Evolutionary conservation across 1,140 invertebrate genomes (phyloP).

Genomic region (Drosophila pachea): DNA sequence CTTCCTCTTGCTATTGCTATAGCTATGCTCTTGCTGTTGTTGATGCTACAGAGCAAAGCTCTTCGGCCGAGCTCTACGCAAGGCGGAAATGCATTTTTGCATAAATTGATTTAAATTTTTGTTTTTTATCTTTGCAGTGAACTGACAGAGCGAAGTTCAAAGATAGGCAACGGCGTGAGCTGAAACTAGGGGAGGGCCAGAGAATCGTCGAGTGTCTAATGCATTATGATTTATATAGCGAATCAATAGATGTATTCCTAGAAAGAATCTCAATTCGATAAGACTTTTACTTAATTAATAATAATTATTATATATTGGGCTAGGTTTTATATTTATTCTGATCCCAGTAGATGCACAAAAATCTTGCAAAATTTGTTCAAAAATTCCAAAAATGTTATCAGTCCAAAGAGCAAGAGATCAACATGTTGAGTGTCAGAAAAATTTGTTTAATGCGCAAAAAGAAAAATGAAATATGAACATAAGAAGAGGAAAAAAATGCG

Average conservation of each 20-base stretch:
- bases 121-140: slow-evolving; percentile 1
- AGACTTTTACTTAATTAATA: too few species aligned
- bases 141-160: background rate
- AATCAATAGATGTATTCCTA: too few species aligned
- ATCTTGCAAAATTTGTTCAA: slow-evolving; percentile 22
- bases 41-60: slow-evolving; percentile 22
- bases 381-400: slow-evolving; percentile 46
- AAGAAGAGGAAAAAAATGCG: slow-evolving; percentile 44
- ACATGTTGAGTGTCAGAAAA: slow-evolving; percentile 42
- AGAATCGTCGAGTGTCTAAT: too few species aligned
- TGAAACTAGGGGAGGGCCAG: background rate
- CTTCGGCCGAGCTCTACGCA: background rate
- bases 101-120: slow-evolving; percentile 22
- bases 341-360: slow-evolving; percentile 1
- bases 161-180: background rate
- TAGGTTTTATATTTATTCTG: too few species aligned
- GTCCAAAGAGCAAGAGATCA: slow-evolving; percentile 33
- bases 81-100: slow-evolving; percentile 23
- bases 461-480: background rate
- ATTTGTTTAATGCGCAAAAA: slow-evolving; percentile 61
- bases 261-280: too few species aligned
- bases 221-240: too few species aligned
- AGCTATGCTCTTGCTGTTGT: background rate
- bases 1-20: too few species aligned
- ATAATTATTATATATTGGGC: background rate